phyloP scores from a whole-genome alignment of 2,888 invertebrate species.

The Onchidella celtica region DNA sequence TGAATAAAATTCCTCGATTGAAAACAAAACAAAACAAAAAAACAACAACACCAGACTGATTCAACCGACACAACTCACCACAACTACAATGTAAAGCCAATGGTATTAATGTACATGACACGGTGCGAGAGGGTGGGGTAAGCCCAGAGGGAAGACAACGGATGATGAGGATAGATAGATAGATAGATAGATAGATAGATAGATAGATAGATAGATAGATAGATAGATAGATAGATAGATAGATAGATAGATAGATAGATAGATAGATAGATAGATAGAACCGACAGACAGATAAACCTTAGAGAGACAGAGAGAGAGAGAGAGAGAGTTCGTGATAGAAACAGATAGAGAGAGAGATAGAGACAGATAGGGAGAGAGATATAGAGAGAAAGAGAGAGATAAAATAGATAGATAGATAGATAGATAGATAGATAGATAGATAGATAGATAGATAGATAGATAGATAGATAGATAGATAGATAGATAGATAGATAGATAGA shows the following conservation, averaged over 20 bases:
- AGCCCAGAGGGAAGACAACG: too few relatives aligned
- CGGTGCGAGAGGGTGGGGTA: too few relatives aligned
- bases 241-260: conserved; percentile 27
- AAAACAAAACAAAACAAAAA: too few relatives aligned
- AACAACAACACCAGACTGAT: too few relatives aligned
- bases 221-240: conserved; percentile 26
- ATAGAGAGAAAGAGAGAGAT: not conserved
- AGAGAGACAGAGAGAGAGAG: not conserved
- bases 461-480: not conserved
- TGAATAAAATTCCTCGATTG: too few relatives aligned
- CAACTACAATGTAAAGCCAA: too few relatives aligned
- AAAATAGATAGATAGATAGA: not conserved
- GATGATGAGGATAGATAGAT: too few relatives aligned
- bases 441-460: not conserved
- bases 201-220: conserved; percentile 12
- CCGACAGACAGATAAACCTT: not conserved
- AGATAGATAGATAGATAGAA: not conserved
- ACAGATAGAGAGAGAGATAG: not conserved
- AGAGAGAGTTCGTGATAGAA: not conserved
- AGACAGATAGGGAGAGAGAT: not conserved
- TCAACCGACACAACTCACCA: too few relatives aligned
- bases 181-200: conserved; percentile 24
- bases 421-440: not conserved
- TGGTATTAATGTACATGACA: too few relatives aligned
- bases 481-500: not conserved